phyloP scores from a whole-genome alignment of 2,797 vertebrate species.

The Hyperoplus lanceolatus region DNA sequence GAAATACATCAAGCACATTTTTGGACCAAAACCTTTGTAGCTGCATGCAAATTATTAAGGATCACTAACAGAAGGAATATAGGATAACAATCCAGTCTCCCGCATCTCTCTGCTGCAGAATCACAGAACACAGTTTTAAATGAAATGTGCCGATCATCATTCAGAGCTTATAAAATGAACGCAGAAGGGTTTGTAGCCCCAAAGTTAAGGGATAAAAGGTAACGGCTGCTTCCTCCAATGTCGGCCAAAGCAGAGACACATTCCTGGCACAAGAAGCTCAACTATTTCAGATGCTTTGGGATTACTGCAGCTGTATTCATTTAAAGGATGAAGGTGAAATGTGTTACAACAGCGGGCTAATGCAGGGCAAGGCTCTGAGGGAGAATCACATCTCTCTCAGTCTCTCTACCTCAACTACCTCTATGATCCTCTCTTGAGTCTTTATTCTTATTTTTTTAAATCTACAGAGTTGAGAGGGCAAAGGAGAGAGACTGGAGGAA shows the following conservation, averaged over 20 bases:
- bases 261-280: constrained; percentile 5
- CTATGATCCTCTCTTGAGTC: neutral
- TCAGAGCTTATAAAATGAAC: too few relatives aligned
- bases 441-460: neutral
- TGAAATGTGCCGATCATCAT: too few relatives aligned
- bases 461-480: too few relatives aligned
- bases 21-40: neutral
- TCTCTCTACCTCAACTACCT: neutral
- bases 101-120: neutral
- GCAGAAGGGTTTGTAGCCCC: too few relatives aligned
- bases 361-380: constrained; percentile 23
- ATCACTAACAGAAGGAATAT: constrained; percentile 5
- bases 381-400: constrained; percentile 13
- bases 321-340: constrained; percentile 11
- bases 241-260: constrained; percentile 10
- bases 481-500: too few relatives aligned
- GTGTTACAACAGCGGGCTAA: constrained; percentile 29
- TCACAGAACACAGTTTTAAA: too few relatives aligned
- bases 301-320: constrained; percentile 27
- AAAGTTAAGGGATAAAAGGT: neutral
- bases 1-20: neutral
- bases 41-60: constrained; percentile 16
- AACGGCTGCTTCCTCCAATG: neutral
- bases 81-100: constrained; percentile 17
- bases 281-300: constrained; percentile 6